Conservation (phyloP, 2,797 vertebrate genomes). For the Columba guinea region DNA sequence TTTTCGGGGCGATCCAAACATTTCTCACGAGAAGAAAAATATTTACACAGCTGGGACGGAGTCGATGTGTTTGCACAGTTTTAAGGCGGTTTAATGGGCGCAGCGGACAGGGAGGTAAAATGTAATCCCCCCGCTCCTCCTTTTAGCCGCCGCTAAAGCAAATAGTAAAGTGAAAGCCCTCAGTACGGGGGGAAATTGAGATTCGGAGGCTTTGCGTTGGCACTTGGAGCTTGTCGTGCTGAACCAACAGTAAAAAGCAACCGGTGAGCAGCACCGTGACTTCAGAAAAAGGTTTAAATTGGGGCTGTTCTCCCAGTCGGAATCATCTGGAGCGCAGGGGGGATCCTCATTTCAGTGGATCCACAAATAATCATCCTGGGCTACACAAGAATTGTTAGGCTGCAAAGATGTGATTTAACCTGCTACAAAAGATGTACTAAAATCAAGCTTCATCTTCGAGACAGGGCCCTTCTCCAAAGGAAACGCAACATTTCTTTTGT, state of each 20-base stretch:
- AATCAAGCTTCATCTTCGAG: not conserved
- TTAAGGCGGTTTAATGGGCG: not conserved
- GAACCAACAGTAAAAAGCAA: not conserved
- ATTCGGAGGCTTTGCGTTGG: not conserved
- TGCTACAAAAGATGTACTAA: not conserved
- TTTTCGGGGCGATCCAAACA: not conserved
- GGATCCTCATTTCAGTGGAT: not conserved
- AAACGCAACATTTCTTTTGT: not conserved
- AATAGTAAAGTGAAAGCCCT: not conserved
- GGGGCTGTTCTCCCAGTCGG: not conserved
- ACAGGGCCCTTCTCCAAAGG: not conserved
- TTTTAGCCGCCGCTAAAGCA: not conserved
- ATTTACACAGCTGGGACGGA: not conserved
- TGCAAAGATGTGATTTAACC: not conserved
- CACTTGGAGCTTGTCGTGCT: not conserved
- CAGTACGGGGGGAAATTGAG: not conserved
- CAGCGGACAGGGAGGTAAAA: no score
- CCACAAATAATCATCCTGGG: not conserved
- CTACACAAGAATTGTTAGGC: not conserved
- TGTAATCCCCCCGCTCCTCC: not conserved
- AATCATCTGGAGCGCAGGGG: fast-evolving
- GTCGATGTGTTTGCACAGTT: not conserved
- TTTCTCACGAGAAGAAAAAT: not conserved
- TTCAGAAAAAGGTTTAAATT: fast-evolving
- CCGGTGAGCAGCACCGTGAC: fast-evolving